These are phyloP conservation scores for Siniperca knerii DNA, from an alignment of 2,113 vertebrate species.

Conservation along the genomic window DNA sequence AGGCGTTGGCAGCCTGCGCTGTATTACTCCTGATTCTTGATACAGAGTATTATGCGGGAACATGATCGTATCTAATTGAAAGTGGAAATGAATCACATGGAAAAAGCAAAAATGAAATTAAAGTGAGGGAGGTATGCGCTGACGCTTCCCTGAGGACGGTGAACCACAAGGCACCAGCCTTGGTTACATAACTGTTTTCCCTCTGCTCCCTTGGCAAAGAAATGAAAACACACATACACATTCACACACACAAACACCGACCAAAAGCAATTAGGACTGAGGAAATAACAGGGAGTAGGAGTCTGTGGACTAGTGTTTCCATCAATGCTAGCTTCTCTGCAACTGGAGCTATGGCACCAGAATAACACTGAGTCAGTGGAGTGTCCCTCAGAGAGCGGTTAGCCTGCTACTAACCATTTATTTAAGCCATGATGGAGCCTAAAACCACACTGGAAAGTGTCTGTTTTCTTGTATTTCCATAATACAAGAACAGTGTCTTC, in stretches of 20 bases:
- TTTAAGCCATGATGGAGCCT: constrained; percentile 45
- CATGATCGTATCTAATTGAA: constrained; percentile 61
- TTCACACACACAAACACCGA: constrained; percentile 47
- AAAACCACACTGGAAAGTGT: constrained; percentile 55
- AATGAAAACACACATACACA: constrained; percentile 44
- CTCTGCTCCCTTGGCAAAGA: constrained; percentile 51
- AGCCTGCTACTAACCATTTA: constrained; percentile 58
- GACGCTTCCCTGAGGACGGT: constrained; percentile 44
- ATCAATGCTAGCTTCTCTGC: constrained; percentile 58
- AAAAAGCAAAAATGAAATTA: constrained; percentile 66
- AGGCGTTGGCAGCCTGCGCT: background rate
- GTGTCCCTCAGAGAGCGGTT: constrained; percentile 60
- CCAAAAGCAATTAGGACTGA: constrained; percentile 71
- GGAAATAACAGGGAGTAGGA: constrained; percentile 75
- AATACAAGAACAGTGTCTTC: background rate
- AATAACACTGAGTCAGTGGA: constrained; percentile 77
- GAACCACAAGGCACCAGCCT: constrained; percentile 62
- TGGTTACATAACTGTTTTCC: constrained; percentile 79
- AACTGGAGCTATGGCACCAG: constrained; percentile 55
- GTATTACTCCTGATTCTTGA: constrained; percentile 32
- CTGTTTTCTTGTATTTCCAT: constrained; percentile 36
- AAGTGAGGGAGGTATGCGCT: constrained; percentile 47
- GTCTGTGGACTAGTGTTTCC: constrained; percentile 68
- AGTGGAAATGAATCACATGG: constrained; percentile 69
- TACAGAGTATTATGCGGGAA: constrained; percentile 12